These are phyloP conservation scores for Exaiptasia diaphana DNA, from an alignment of 64 coral and sea anemone species.

Conservation along the genomic window DNA sequence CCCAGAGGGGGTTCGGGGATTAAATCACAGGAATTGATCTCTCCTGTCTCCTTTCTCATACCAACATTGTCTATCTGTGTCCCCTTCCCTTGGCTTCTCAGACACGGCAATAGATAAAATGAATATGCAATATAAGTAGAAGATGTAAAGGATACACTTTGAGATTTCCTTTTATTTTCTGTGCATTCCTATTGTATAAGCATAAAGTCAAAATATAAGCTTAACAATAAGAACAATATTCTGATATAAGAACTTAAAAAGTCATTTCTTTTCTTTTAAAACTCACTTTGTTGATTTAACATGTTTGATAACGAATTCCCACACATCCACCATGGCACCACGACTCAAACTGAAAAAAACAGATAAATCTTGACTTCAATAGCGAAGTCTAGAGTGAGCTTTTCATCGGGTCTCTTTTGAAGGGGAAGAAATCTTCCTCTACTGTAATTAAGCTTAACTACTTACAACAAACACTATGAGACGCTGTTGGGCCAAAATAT, in stretches of 20 bases:
- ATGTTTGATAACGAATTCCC: conserved; percentile 52
- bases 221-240: neutral
- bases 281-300: conserved; percentile 65
- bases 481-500: neutral
- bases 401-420: neutral
- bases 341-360: conserved; percentile 41
- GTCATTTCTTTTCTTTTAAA: neutral
- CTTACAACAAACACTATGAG: neutral
- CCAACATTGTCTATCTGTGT: too few species aligned
- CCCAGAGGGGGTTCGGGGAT: too few species aligned
- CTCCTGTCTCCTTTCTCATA: too few species aligned
- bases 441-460: neutral
- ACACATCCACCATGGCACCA: conserved; percentile 63
- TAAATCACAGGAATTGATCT: too few species aligned
- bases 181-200: conserved; percentile 24
- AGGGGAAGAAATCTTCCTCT: too few species aligned
- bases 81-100: too few species aligned
- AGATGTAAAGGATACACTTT: conserved; percentile 79
- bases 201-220: neutral
- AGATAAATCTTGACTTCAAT: neutral
- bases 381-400: neutral
- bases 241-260: neutral
- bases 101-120: too few species aligned
- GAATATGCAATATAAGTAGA: too few species aligned
- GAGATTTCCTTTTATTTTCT: conserved; percentile 57